These are phyloP conservation scores for Hybognathus amarus DNA, from an alignment of 2,797 vertebrate genomes.

Conservation along the genomic window DNA sequence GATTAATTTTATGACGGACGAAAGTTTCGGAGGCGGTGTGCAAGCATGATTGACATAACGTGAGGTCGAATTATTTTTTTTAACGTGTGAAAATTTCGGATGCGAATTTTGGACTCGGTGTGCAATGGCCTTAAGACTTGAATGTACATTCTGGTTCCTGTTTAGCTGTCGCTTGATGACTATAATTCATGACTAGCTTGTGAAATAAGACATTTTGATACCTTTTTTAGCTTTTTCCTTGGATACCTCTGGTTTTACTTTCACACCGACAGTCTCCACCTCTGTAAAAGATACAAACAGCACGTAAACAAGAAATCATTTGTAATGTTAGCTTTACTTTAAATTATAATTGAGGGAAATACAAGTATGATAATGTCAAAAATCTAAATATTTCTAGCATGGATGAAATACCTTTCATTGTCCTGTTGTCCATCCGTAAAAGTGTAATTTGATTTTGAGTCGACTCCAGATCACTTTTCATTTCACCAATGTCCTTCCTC, in stretches of 20 bases:
- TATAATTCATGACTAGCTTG: background rate
- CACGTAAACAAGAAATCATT: background rate
- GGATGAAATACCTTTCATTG: constrained; percentile 42
- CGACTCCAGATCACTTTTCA: constrained; percentile 59
- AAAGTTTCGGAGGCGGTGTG: too few relatives aligned
- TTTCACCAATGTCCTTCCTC: constrained; percentile 61
- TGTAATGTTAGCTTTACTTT: background rate
- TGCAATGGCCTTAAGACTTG: too few relatives aligned
- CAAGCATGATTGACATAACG: too few relatives aligned
- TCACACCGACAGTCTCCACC: constrained; percentile 58
- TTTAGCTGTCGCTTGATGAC: background rate
- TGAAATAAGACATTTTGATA: background rate
- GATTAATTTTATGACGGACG: too few relatives aligned
- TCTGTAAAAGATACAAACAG: constrained; percentile 59
- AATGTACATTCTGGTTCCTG: background rate
- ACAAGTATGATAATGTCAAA: background rate
- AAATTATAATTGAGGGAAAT: background rate
- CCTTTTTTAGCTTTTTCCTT: constrained; percentile 60
- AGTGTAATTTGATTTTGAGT: constrained; percentile 58
- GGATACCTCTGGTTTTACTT: constrained; percentile 55
- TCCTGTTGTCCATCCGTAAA: constrained; percentile 54
- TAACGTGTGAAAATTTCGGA: too few relatives aligned
- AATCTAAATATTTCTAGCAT: background rate
- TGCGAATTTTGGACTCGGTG: too few relatives aligned
- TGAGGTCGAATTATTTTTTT: too few relatives aligned